Evolutionary conservation across 1,140 invertebrate genomes (phyloP).

Genomic region (Sogatella furcifera): DNA sequence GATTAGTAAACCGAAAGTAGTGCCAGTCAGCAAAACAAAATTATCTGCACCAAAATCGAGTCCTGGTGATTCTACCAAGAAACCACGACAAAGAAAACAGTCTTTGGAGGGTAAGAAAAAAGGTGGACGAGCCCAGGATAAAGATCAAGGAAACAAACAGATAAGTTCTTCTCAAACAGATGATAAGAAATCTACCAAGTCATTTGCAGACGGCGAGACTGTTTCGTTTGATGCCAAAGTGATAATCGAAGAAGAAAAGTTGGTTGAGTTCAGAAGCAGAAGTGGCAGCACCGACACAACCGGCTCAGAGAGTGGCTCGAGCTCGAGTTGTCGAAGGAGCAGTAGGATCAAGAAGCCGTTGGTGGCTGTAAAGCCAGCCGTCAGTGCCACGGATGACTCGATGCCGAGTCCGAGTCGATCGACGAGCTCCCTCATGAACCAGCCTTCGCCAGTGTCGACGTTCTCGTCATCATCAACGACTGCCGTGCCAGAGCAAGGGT

Average conservation of each 20-base stretch:
- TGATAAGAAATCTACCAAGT: neutral
- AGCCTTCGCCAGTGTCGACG: neutral
- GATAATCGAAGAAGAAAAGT: conserved; percentile 5
- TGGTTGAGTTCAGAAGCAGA: conserved; percentile 23
- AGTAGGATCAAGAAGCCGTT: conserved; percentile 30
- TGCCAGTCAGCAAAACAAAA: too few species aligned
- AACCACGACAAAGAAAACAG: neutral
- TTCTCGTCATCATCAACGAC: neutral
- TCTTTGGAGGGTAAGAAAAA: neutral
- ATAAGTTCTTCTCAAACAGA: neutral
- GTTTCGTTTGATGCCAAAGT: neutral
- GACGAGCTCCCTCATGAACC: neutral
- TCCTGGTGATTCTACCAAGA: too few species aligned
- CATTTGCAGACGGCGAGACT: neutral
- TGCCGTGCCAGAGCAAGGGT: conserved; percentile 2
- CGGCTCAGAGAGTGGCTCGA: conserved; percentile 35
- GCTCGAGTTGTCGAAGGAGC: conserved; percentile 34
- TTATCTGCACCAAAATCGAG: too few species aligned
- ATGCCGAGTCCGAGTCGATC: neutral
- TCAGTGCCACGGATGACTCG: neutral
- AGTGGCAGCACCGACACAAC: conserved; percentile 36
- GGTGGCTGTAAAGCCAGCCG: neutral
- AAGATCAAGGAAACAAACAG: neutral
- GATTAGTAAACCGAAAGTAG: too few species aligned
- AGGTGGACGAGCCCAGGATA: neutral